Evolutionary conservation across 2,888 invertebrate species (phyloP), one percentile per base, ranked within the genome.

Genomic region (Notodonta dromedarius): DNA sequence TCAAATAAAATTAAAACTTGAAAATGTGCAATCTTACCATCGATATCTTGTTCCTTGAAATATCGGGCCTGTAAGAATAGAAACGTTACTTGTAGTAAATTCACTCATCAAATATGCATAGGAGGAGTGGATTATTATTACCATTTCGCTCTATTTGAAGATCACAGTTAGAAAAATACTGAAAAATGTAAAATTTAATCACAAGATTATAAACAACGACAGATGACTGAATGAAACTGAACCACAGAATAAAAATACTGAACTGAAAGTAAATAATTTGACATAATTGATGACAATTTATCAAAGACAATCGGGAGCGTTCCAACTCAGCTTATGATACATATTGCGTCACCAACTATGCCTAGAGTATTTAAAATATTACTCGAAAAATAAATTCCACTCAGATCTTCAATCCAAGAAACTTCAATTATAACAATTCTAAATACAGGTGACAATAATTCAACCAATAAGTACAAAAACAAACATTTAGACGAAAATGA

Each of bases 31-130:
- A 51, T 93, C 94, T 94, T 94, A 98, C 98, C 98, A 94, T 98
- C 98, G 74, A 98, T 98, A 82, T 98, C 98, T 87, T 98, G 97
- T 93, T 98, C 98, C 80, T 97, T 97, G 87, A 98, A 98, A 90
- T 97, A 98, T 67, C 98, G 96, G 39, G 98, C 98, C 98, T 98
- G 90, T 79, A 84, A 67, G 65, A 70, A 73, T 24, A 56, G 9
- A 44, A 44, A n/a, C 7, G 12, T 8, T 16, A 8, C 5, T n/a
- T 51, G 0, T 16, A 51, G 24, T 39, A 35, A 4, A 53, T n/a
- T 13, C 13, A 12, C 32, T 39, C 11, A 9, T 52, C 11, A 16
- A 9, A 39, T 35, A 32, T 35, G 24, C 35, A 35, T 6, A 50
- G 0, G 7, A 5, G 9, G 24, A 42, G 32, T 4, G 0, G 24